These are phyloP conservation scores for Sciurus carolinensis DNA, from an alignment of 2,797 vertebrate genomes.

Conservation along the genomic window DNA sequence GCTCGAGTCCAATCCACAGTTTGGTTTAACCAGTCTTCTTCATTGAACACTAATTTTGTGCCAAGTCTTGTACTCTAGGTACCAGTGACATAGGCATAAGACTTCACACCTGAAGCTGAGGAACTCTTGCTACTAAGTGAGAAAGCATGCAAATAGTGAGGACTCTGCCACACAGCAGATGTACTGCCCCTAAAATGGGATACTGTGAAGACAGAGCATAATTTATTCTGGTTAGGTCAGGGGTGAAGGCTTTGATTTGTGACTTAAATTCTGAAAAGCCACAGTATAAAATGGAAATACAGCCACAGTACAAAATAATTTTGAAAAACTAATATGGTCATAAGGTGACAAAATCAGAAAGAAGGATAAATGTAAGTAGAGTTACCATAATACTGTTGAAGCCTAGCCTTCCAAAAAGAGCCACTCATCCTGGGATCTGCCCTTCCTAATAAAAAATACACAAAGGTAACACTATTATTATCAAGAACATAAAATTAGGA, in stretches of 20 bases:
- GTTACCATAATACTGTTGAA: background rate
- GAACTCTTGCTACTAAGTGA: background rate
- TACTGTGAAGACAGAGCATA: background rate
- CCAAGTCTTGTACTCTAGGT: background rate
- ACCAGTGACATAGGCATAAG: background rate
- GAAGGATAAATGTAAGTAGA: background rate
- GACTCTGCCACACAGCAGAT: background rate
- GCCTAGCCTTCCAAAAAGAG: background rate
- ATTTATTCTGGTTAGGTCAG: background rate
- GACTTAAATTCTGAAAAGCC: slow-evolving; percentile 49
- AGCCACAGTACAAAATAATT: background rate
- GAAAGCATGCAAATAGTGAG: background rate
- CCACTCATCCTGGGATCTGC: background rate
- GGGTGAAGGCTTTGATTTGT: background rate
- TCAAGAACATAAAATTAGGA: background rate
- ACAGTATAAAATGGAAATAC: slow-evolving; percentile 19
- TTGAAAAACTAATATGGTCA: background rate
- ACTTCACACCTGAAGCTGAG: background rate
- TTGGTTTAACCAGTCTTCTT: background rate
- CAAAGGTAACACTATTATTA: background rate
- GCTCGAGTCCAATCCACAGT: too few relatives aligned
- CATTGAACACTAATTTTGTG: background rate
- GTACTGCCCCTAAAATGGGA: background rate
- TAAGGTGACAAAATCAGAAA: background rate
- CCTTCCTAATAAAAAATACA: background rate